Evolutionary conservation across 2,888 invertebrate species (phyloP), one percentile per base, ranked within the genome.

Genomic region (Erpobdella octoculata): DNA sequence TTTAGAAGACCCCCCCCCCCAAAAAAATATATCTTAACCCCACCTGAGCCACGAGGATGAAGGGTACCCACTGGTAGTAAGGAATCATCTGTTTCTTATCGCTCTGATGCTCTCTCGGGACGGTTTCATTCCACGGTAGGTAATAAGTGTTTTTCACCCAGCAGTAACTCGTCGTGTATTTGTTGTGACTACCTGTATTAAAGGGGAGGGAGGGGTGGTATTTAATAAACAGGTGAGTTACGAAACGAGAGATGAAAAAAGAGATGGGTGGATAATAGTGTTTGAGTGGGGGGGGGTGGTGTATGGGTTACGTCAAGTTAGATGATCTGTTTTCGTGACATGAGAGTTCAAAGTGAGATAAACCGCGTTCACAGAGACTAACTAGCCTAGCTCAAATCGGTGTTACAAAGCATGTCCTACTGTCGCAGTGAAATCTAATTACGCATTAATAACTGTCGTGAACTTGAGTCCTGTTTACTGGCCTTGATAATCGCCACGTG

Each of bases 41-140:
- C 31, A 69, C 69, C 58, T 69, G 78, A 31, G 77, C 75, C 36
- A 82, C 78, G n/a, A 80, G 77, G 74, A 80, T 80, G 75, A 80
- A 80, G 6, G 80, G 80, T 75, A 75, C 74, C 76, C 78, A 78
- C 69, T 78, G 78, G 71, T 78, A 78, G 71, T 78, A 78, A 31
- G 76, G 71, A 18, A 78, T 70, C 75, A 76, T 75, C 58, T 76
- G 75, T 18, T 75, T 70, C 21, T 78, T 76, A 0, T 79, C 38
- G 6, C 33, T 35, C 2, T 65, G 38, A 25, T 70, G 71, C 15
- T 36, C 71, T 28, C 61, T 28, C 9, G 76, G 76, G 21, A 77
- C 59, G 3, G 70, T 18, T 65, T 75, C 65, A n/a, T 75, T 69
- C 65, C 73, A 74, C 0, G 76, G 74, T 6, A 77, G 74, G 70